phyloP scores from a whole-genome alignment of 2,888 invertebrate genomes.

The Cheilosia soror region DNA sequence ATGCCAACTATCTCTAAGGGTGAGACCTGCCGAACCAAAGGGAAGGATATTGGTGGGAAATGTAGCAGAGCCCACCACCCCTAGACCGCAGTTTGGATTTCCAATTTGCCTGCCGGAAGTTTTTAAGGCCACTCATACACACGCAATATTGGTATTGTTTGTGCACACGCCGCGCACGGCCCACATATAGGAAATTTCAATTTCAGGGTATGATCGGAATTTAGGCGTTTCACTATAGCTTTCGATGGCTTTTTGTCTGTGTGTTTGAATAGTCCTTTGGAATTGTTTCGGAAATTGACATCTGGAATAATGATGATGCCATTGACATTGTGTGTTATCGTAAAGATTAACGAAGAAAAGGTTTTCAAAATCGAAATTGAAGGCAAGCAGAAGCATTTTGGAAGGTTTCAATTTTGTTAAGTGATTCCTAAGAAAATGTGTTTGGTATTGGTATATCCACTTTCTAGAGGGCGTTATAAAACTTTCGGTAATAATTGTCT shows the following conservation, averaged over 20 bases:
- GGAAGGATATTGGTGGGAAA: constrained; percentile 28
- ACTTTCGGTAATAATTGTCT: too few relatives aligned
- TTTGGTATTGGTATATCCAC: too few relatives aligned
- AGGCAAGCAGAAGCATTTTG: not conserved
- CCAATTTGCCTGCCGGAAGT: constrained; percentile 55
- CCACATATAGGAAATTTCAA: constrained; percentile 16
- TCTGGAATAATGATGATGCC: constrained; percentile 43
- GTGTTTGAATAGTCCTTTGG: constrained; percentile 18
- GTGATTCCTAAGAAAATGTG: not conserved
- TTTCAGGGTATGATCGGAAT: constrained; percentile 23
- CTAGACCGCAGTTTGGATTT: constrained; percentile 31
- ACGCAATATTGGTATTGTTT: constrained; percentile 24
- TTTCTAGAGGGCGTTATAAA: too few relatives aligned
- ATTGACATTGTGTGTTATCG: constrained; percentile 17
- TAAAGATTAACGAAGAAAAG: constrained; percentile 12
- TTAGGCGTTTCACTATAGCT: not conserved
- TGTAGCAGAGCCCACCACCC: not conserved
- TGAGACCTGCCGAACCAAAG: not conserved
- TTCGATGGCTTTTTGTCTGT: constrained; percentile 12
- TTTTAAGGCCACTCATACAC: constrained; percentile 7
- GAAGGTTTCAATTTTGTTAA: not conserved
- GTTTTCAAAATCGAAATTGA: constrained; percentile 2
- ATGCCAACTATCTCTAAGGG: not conserved
- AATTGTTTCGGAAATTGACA: constrained; percentile 59
- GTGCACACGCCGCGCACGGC: not conserved